Evolutionary conservation across 2,113 vertebrate genomes (phyloP), one percentile per base, ranked within the genome.

Genomic region (Nestor notabilis): DNA sequence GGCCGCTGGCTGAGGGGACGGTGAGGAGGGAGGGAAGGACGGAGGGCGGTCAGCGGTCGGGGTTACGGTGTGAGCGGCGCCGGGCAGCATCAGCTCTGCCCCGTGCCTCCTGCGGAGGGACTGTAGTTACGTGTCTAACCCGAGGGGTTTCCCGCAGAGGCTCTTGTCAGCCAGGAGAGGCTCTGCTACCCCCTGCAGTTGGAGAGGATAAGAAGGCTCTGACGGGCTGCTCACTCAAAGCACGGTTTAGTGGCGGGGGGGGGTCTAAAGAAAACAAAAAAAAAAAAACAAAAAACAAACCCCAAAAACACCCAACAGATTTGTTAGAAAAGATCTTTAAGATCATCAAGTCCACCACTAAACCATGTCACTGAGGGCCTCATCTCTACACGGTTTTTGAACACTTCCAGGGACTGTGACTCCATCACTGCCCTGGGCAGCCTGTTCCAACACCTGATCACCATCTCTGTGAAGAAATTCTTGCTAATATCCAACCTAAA

Each of bases 1-100:
- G 13, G 1, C 2, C 3, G 63, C 16, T 0, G 7, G 17, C 19
- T 21, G 31, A 13, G 19, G 19, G 55, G 19, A 0, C 12, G 19
- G 12, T 1, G 33, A 8, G 27, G 14, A 7, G 25, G 8, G 50
- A n/a, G n/a, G n/a, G n/a, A n/a, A n/a, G n/a, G n/a, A n/a, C n/a
- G n/a, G 14, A 7, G 25, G 8, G 50, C 24, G 47, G 21, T 20
- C 47, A 23, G 47, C 47, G 9, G 47, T 47, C 19, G 11, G 20
- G 47, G 47, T 20, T 23, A 4, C 47, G 20, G 47, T 11, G 10
- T 21, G 20, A 49, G 5, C 47, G 47, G 20, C 21, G 47, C 47
- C 19, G 27, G 27, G n/a, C 9, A 0, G 52, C 1, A 31, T 33
- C 8, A 4, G 33, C 13, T 28, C 21, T 18, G n/a, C 18, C 1